Percentiles rank a stretch among this genome's conserved stretches.
These are phyloP conservation scores for Microctenopoma stevenorrisi DNA, from an alignment of 2,797 vertebrate genomes.

Conservation along the genomic window DNA sequence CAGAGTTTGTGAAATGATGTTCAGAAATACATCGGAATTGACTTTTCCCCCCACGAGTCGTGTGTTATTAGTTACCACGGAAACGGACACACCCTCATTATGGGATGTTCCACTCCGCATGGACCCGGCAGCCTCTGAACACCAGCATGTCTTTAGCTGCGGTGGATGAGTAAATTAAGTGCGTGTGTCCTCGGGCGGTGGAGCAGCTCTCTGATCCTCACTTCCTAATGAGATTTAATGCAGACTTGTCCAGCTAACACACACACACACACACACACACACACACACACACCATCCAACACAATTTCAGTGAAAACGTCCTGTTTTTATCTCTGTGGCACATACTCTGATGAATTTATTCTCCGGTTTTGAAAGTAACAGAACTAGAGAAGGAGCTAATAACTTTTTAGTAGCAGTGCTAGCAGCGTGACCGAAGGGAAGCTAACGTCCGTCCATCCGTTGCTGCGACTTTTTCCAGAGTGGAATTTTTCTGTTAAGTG, in stretches of 20 bases:
- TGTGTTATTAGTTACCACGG: conserved; percentile 39
- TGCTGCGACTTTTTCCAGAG: no score
- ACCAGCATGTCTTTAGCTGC: conserved; percentile 14
- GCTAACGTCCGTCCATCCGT: no score
- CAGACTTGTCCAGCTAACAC: conserved; percentile 25
- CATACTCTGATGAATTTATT: conserved; percentile 13
- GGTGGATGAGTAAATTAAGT: conserved; percentile 48
- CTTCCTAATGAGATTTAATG: conserved; percentile 73
- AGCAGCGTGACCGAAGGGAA: no score
- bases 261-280: conserved; percentile 24
- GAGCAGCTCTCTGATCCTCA: conserved; percentile 57
- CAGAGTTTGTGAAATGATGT: no score
- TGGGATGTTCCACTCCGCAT: conserved; percentile 65
- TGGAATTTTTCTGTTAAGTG: no score
- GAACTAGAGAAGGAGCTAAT: conserved; percentile 1
- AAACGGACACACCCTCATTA: conserved; percentile 52
- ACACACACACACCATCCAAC: conserved; percentile 15
- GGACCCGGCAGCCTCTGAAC: conserved; percentile 39
- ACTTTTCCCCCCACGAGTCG: background rate
- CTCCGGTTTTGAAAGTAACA: background rate
- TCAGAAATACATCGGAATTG: background rate
- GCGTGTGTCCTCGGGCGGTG: conserved; percentile 40
- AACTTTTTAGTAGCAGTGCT: background rate
- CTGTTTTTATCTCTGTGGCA: conserved; percentile 30
- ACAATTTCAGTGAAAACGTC: conserved; percentile 47